A percentile compares a stretch with the other conserved stretches of the same genome.
Conservation (phyloP, 2,888 invertebrate genomes). For the Epinotia bilunana region DNA sequence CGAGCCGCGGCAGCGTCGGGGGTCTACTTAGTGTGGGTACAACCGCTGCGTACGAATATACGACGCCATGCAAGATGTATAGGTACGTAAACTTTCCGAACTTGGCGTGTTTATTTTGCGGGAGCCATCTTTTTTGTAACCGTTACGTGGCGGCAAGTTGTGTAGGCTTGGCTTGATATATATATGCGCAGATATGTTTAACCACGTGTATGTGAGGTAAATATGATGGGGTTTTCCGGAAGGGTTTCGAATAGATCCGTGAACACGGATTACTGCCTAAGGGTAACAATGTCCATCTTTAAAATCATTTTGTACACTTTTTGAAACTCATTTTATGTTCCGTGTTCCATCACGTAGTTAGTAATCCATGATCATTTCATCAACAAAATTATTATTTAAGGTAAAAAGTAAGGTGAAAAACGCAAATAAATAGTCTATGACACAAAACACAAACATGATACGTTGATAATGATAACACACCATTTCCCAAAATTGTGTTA, state of each 20-base stretch:
- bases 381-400: too few relatives aligned
- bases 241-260: neutral
- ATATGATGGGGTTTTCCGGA: neutral
- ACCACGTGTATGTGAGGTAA: neutral
- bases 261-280: neutral
- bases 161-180: neutral
- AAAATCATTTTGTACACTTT: neutral
- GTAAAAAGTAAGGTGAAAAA: too few relatives aligned
- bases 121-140: conserved; percentile 26
- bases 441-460: too few relatives aligned
- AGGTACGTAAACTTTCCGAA: conserved; percentile 35
- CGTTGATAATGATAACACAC: too few relatives aligned
- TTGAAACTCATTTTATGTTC: neutral
- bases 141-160: neutral
- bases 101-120: conserved; percentile 41
- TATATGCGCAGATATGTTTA: neutral
- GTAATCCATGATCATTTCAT: neutral
- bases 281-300: neutral
- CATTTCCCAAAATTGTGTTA: neutral
- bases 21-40: conserved; percentile 21
- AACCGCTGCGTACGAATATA: conserved; percentile 30
- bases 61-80: conserved; percentile 40
- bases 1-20: neutral
- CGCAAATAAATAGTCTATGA: too few relatives aligned
- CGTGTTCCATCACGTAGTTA: neutral